These are phyloP conservation scores for Hemibates koningsi DNA, from an alignment of 2,113 vertebrate genomes.

Conservation along the genomic window DNA sequence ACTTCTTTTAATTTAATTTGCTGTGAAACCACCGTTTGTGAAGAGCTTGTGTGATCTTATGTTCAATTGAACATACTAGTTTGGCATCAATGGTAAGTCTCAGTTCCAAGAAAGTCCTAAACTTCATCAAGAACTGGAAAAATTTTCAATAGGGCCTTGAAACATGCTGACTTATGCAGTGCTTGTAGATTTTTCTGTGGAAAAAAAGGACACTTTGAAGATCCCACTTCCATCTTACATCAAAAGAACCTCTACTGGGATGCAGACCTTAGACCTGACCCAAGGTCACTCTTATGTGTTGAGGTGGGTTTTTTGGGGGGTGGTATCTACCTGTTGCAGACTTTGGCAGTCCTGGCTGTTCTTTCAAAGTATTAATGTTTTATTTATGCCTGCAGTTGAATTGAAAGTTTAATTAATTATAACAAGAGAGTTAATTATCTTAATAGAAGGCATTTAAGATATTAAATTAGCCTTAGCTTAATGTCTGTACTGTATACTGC, in stretches of 20 bases:
- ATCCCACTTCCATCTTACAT: not conserved
- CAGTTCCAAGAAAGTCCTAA: not conserved
- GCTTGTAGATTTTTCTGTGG: not conserved
- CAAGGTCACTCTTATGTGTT: not conserved
- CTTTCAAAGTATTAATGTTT: not conserved
- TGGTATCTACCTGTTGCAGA: not conserved
- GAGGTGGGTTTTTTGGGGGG: accelerated
- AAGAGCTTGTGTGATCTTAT: not conserved
- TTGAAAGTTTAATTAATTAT: not conserved
- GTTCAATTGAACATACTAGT: not conserved
- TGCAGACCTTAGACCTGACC: not conserved
- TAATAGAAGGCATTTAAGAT: not conserved
- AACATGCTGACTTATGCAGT: not conserved
- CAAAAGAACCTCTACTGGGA: not conserved
- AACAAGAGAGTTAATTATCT: not conserved
- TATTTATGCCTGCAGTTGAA: not conserved
- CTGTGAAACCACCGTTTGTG: not conserved
- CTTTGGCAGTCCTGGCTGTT: not conserved
- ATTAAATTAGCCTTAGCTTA: not conserved
- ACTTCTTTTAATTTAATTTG: not conserved
- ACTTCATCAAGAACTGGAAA: not conserved
- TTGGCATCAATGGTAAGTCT: not conserved
- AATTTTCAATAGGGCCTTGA: not conserved
- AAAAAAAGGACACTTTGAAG: not conserved
- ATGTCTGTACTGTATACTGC: not conserved